Evolutionary conservation across 2,797 vertebrate species (phyloP).

Genomic region (Anas georgica): DNA sequence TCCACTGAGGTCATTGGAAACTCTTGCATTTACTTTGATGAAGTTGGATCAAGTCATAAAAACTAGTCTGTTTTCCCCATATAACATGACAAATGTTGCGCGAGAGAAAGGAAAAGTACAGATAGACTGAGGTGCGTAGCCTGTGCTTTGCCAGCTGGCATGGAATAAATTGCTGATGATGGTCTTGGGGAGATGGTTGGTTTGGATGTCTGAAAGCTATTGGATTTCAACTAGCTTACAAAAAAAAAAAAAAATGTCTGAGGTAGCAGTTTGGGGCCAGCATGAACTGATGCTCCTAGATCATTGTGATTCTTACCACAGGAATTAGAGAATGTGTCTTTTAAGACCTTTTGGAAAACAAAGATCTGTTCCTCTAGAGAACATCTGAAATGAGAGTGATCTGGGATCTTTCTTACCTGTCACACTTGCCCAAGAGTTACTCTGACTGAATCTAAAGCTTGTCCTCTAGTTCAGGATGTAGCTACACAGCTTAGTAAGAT

Average conservation of each 20-base stretch:
- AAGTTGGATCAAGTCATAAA: constrained; percentile 8
- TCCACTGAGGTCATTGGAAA: constrained; percentile 29
- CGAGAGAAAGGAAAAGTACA: constrained; percentile 15
- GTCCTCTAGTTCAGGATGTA: background rate
- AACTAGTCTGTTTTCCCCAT: constrained; percentile 10
- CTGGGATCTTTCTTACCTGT: background rate
- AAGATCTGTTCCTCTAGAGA: background rate
- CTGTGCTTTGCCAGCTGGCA: background rate
- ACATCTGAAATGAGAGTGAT: background rate
- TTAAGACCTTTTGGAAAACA: background rate
- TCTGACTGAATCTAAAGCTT: background rate
- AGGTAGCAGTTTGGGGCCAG: background rate
- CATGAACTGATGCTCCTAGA: background rate
- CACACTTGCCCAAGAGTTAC: background rate
- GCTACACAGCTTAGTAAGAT: background rate
- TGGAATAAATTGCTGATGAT: background rate
- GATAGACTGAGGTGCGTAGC: constrained; percentile 20
- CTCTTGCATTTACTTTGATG: constrained; percentile 22
- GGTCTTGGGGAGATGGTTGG: background rate
- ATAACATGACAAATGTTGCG: constrained; percentile 15
- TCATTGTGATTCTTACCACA: background rate
- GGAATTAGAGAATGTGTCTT: background rate
- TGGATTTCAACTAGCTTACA: background rate
- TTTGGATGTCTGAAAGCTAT: constrained; percentile 10
- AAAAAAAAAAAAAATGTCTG: background rate